Conservation (phyloP, 2,797 vertebrate species). For the Nothura maculosa region DNA sequence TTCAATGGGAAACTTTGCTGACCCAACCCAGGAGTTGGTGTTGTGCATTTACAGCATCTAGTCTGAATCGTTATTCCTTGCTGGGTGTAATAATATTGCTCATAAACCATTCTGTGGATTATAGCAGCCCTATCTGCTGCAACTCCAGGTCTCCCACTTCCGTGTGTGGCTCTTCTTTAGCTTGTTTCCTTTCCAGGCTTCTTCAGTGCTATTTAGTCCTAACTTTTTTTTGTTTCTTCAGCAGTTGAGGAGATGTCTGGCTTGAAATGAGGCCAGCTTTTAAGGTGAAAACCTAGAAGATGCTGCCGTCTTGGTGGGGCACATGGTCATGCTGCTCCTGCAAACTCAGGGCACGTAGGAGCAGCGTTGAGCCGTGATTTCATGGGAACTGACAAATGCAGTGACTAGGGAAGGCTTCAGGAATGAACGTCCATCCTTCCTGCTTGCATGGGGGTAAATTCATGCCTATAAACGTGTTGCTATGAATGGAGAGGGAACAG, state of each 20-base stretch:
- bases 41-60: neutral
- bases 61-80: neutral
- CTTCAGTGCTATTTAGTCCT: neutral
- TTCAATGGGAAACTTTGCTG: neutral
- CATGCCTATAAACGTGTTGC: neutral
- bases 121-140: neutral
- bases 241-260: neutral
- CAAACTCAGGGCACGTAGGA: neutral
- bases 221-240: neutral
- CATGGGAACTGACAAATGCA: neutral
- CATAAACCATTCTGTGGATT: neutral
- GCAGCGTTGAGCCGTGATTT: neutral
- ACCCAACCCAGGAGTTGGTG: neutral
- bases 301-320: neutral
- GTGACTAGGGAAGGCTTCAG: neutral
- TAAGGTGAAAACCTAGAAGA: neutral
- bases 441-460: neutral
- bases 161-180: neutral
- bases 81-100: neutral
- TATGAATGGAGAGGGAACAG: neutral
- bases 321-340: neutral
- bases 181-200: neutral
- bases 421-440: neutral
- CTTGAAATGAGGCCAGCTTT: neutral
- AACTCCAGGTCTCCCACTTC: neutral